These are phyloP conservation scores for Lutjanus erythropterus DNA, from an alignment of 2,113 vertebrate species.

Conservation along the genomic window DNA sequence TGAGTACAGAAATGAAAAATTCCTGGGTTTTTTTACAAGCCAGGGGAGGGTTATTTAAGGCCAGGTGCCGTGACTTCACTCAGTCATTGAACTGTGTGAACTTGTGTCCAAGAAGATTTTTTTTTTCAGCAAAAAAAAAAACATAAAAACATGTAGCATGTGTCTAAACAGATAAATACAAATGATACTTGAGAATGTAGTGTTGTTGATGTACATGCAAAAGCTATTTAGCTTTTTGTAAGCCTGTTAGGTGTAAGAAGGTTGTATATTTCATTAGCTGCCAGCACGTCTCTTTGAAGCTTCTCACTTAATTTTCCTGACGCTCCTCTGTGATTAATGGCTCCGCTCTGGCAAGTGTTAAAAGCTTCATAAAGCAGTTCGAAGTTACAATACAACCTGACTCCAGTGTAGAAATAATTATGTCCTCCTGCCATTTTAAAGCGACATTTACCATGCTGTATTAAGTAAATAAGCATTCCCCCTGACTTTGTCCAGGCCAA, in stretches of 20 bases:
- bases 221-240: conserved; percentile 8
- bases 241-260: not conserved
- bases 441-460: conserved; percentile 42
- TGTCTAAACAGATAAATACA: not conserved
- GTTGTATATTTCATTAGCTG: conserved; percentile 19
- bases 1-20: conserved; percentile 45
- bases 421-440: conserved; percentile 27
- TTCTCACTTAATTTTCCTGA: conserved; percentile 19
- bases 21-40: conserved; percentile 37
- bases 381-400: conserved; percentile 15
- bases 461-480: conserved; percentile 43
- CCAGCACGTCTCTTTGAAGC: conserved; percentile 40
- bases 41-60: conserved; percentile 31
- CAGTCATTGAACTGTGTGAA: conserved; percentile 33
- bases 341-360: conserved; percentile 34
- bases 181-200: not conserved
- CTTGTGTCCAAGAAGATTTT: conserved; percentile 5
- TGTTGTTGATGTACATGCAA: not conserved
- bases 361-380: conserved; percentile 53
- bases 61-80: conserved; percentile 60
- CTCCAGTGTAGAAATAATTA: conserved; percentile 45
- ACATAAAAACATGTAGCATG: not conserved
- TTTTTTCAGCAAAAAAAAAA: conserved; percentile 11
- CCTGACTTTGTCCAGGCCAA: conserved; percentile 14
- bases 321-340: conserved; percentile 54